These are phyloP conservation scores for Zoroaster sp. DNA, from an alignment of 53 echinoderm and acorn worm genomes.

Conservation along the genomic window DNA sequence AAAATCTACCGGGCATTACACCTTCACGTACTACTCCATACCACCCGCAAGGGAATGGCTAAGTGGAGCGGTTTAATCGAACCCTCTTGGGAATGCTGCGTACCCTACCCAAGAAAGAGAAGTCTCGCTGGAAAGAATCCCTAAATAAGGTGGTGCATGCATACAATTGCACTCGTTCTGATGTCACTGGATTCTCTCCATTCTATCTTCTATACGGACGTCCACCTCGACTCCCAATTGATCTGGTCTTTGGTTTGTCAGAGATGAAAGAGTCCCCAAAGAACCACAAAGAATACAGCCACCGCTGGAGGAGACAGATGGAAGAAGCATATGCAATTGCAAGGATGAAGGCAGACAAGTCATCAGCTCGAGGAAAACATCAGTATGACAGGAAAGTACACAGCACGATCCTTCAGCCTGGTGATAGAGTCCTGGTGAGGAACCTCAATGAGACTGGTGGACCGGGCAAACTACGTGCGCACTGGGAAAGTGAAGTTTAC, in stretches of 20 bases:
- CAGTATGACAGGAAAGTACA: conserved; percentile 26
- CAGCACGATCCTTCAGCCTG: conserved; percentile 24
- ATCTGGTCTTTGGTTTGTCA: conserved; percentile 4
- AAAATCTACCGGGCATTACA: conserved; percentile 1
- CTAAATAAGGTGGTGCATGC: conserved; percentile 46
- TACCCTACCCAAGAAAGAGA: conserved; percentile 28
- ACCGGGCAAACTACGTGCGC: conserved; percentile 26
- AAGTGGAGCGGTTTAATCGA: conserved; percentile 28
- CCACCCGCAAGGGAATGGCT: conserved; percentile 25
- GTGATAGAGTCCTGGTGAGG: conserved; percentile 15
- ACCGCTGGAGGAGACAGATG: conserved; percentile 20
- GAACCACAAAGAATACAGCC: not conserved
- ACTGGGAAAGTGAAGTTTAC: conserved; percentile 18
- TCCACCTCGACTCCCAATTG: conserved; percentile 19
- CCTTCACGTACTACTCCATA: conserved; percentile 61
- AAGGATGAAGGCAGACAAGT: not conserved
- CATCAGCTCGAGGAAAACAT: conserved; percentile 7
- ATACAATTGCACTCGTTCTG: conserved; percentile 30
- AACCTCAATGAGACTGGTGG: conserved; percentile 12
- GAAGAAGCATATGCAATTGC: conserved; percentile 32
- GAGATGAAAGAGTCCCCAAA: not conserved
- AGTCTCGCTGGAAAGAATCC: conserved; percentile 34
- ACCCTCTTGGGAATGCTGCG: conserved; percentile 35
- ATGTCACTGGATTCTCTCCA: conserved; percentile 31
- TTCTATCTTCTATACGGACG: conserved; percentile 46